Base-by-base conservation (phyloP, 2,797 vertebrate species). In the Enteromius treurensis region DNA sequence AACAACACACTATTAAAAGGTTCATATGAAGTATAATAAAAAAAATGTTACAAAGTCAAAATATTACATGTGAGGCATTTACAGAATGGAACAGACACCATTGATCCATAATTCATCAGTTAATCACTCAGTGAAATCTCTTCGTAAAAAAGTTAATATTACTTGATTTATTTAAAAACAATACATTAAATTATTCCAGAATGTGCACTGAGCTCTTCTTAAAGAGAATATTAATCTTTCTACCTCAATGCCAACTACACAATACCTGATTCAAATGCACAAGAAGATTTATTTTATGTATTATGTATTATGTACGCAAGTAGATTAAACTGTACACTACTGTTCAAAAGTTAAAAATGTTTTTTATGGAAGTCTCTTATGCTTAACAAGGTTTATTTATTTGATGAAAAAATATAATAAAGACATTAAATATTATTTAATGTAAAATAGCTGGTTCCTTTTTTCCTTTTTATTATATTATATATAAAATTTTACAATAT, bases 21-120 rank as follows among this genome's bases (percentile, higher is more conserved):
- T 37, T 4, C 32, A 34, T 21, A 37, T 19, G 1, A 67, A 19
- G 1, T 67, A 10, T 37, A 37, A 1, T 37, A 67, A 37, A 32
- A 9, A 15, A 62, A 62, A 26, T 26, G 26, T 23, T 67, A 65
- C 64, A 65, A 65, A 65, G 64, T 65, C 26, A 7, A 64, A 64
- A 64, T 32, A 64, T 64, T 64, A 32, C 60, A 3, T 7, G 26
- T 17, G 60, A 32, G 26, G 60, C 26, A 1, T 64, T 64, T 64
- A 32, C 14, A 64, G 26, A 64, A 64, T 1, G 6, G 26, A 2
- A 64, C 60, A 8, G 26, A 32, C 60, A 64, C 26, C 60, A 64
- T 1, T 64, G 14, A 64, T 64, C 60, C 60, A 64, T 64, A 64
- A 64, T 64, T 64, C 14, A 64, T 64, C 60, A 64, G 26, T 64